A percentile compares a stretch with the other conserved stretches of the same genome.
These are phyloP conservation scores for Mastomys natalensis DNA, from an alignment of 2,113 vertebrate genomes.

Conservation along the genomic window DNA sequence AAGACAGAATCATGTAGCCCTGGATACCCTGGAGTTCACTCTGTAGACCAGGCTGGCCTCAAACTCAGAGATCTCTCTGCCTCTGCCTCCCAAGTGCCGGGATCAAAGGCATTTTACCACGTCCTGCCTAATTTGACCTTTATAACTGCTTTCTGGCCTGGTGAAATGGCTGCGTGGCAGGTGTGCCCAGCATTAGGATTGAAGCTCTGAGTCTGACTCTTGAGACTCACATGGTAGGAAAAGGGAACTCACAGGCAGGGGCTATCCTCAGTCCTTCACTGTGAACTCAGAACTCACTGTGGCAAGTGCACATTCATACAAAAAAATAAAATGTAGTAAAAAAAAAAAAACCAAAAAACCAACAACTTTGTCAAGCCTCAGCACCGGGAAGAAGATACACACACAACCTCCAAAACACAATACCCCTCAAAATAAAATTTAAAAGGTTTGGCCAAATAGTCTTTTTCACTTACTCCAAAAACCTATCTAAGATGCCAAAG, in stretches of 20 bases:
- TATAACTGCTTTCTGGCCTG: not conserved
- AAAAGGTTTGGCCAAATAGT: not conserved
- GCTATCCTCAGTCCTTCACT: not conserved
- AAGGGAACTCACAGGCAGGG: not conserved
- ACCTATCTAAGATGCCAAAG: too few species aligned
- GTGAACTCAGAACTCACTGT: not conserved
- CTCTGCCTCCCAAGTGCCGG: not conserved
- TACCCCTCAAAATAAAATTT: not conserved
- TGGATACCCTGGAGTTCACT: not conserved
- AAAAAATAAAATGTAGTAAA: not conserved
- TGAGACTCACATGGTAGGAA: not conserved
- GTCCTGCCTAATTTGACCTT: not conserved
- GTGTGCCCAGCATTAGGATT: not conserved
- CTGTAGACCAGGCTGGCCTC: not conserved
- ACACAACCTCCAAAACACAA: not conserved
- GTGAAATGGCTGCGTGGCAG: not conserved
- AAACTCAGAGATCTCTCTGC: not conserved
- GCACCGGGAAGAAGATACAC: not conserved
- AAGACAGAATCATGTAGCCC: not conserved
- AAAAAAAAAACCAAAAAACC: not conserved
- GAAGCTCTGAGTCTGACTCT: too few species aligned
- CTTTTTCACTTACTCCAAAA: not conserved
- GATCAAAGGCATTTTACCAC: not conserved
- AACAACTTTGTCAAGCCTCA: not conserved
- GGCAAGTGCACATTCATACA: not conserved